phyloP scores from a whole-genome alignment of 2,888 invertebrate genomes.

The Odontocerum albicorne region DNA sequence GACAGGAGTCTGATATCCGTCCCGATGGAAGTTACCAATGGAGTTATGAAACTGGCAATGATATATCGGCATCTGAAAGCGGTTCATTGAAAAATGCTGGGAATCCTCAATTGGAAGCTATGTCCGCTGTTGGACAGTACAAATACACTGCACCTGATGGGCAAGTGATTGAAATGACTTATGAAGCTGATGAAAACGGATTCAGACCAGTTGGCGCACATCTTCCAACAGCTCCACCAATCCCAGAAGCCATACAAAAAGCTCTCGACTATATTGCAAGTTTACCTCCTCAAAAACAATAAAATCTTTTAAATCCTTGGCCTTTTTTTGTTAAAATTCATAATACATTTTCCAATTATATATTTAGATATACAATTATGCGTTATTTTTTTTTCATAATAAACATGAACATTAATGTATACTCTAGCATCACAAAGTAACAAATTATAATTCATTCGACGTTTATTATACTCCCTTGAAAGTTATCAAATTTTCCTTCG shows the following conservation, averaged over 20 bases:
- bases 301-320: too few relatives aligned
- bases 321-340: too few relatives aligned
- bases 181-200: conserved; percentile 71
- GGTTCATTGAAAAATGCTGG: conserved; percentile 59
- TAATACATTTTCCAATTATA: neutral
- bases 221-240: conserved; percentile 67
- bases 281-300: conserved; percentile 57
- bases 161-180: conserved; percentile 58
- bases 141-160: conserved; percentile 66
- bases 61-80: conserved; percentile 59
- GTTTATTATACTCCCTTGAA: too few relatives aligned
- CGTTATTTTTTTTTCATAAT: neutral
- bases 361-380: neutral
- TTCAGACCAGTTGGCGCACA: conserved; percentile 66
- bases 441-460: too few relatives aligned
- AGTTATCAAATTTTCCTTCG: too few relatives aligned
- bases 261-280: conserved; percentile 67
- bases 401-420: too few relatives aligned
- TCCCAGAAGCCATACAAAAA: conserved; percentile 68
- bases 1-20: conserved; percentile 55
- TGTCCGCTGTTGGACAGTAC: conserved; percentile 64
- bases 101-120: conserved; percentile 52
- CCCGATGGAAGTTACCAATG: conserved; percentile 64
- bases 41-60: conserved; percentile 65
- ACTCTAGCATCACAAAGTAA: too few relatives aligned